Evolutionary conservation across 2,113 vertebrate genomes (phyloP), one percentile per base, ranked within the genome.

Genomic region (Mola mola): DNA sequence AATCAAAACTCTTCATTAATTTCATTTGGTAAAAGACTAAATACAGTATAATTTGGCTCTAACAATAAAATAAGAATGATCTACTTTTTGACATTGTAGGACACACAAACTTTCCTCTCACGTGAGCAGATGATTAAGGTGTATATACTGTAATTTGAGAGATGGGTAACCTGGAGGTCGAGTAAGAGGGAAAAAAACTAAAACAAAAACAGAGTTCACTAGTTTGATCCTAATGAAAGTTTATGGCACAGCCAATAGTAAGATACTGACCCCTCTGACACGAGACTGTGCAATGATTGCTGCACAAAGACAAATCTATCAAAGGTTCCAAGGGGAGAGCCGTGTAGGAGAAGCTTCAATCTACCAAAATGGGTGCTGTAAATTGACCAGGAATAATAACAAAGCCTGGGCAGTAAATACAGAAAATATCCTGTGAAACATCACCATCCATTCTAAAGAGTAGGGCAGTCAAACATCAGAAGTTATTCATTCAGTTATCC

Each of bases 91-190:
- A 28, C 4, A 28, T 28, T 28, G 4, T 4, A 28, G 26, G 8
- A 28, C 4, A 28, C 26, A 28, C 8, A 28, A 28, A 28, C 62
- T 56, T 55, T 40, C 20, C 31, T 47, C 28, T 57, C 41, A 61
- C 59, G 21, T 19, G 41, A 56, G 29, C 17, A 22, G 50, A 36
- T 0, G 4, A 51, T 63, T 19, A 53, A 63, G 4, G 49, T 52
- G 62, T 67, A 48, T 66, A 49, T 33, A 44, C n/a, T n/a, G n/a
- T n/a, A n/a, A 68, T 64, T 22, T 26, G 5, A 37, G 26, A 16
- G 22, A 24, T 36, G 26, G 50, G 48, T 55, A 50, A 76, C 21
- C 24, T 40, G 8, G 29, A 55, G 31, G 50, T 43, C 41, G 61
- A 56, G 25, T 40, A 57, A 25, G 25, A 8, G 28, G 15, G n/a